These are phyloP conservation scores for Dysidea cf. avara DNA, from an alignment of 37 sponge, comb jelly and placozoan species.

Conservation along the genomic window DNA sequence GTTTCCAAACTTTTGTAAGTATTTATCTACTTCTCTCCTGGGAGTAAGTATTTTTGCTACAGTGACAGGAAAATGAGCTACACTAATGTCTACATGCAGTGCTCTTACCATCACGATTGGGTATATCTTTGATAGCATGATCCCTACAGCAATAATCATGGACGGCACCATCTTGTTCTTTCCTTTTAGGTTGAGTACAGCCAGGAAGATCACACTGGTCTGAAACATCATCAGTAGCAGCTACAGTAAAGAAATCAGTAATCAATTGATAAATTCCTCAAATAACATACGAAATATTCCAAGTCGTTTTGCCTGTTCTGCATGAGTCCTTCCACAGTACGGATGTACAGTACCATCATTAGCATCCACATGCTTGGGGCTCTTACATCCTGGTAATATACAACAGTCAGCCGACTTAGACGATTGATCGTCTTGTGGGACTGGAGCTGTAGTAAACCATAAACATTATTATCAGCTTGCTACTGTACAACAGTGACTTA, in stretches of 20 bases:
- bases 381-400: constrained; percentile 57
- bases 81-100: neutral
- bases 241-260: neutral
- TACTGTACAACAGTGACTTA: constrained; percentile 28
- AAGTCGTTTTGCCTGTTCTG: constrained; percentile 34
- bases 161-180: constrained; percentile 27
- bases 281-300: constrained; percentile 54
- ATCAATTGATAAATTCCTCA: neutral
- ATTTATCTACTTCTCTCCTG: constrained; percentile 50
- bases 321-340: constrained; percentile 75
- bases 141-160: constrained; percentile 67
- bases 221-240: neutral
- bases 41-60: constrained; percentile 43
- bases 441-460: neutral
- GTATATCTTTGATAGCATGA: constrained; percentile 58
- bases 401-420: constrained; percentile 46
- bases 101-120: constrained; percentile 55
- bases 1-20: constrained; percentile 42
- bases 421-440: neutral
- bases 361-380: constrained; percentile 17
- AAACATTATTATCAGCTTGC: neutral
- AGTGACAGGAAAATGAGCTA: neutral
- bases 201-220: constrained; percentile 68
- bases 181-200: constrained; percentile 41
- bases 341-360: constrained; percentile 22